Percentiles rank a stretch among this genome's conserved stretches.
Evolutionary conservation across 2,113 vertebrate species (phyloP).

Genomic region (Oryzias woworae): DNA sequence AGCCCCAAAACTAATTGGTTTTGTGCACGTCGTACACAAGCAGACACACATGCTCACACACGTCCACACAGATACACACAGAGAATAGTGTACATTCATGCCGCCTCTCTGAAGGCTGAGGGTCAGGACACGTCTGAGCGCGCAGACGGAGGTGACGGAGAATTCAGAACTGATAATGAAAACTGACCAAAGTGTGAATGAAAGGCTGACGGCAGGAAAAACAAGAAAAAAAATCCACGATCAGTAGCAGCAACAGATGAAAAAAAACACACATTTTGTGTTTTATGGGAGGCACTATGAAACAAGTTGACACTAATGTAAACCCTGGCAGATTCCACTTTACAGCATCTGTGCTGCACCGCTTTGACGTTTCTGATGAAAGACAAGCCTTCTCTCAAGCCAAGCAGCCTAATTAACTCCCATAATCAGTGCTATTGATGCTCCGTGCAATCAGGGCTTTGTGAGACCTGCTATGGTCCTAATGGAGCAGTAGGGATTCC

Average conservation of each 20-base stretch:
- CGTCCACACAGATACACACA: conserved; percentile 7
- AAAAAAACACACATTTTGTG: conserved; percentile 13
- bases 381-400: conserved; percentile 23
- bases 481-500: conserved; percentile 56
- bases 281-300: conserved; percentile 21
- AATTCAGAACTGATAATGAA: conserved; percentile 26
- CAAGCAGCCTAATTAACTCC: conserved; percentile 60
- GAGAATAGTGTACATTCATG: conserved; percentile 14
- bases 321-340: conserved; percentile 17
- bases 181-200: conserved; percentile 35
- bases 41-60: conserved; percentile 40
- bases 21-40: conserved; percentile 58
- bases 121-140: conserved; percentile 51
- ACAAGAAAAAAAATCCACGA: conserved; percentile 2
- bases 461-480: conserved; percentile 41
- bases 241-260: conserved; percentile 27
- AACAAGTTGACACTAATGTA: conserved; percentile 34
- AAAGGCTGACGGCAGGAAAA: conserved; percentile 32
- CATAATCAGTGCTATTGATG: conserved; percentile 61
- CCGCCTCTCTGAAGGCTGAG: conserved; percentile 25
- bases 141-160: conserved; percentile 55
- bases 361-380: conserved; percentile 46
- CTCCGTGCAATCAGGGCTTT: conserved; percentile 50
- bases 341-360: conserved; percentile 41
- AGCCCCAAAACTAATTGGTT: conserved; percentile 73